These are phyloP conservation scores for Gadus macrocephalus DNA, from an alignment of 2,113 vertebrate genomes.

Conservation along the genomic window DNA sequence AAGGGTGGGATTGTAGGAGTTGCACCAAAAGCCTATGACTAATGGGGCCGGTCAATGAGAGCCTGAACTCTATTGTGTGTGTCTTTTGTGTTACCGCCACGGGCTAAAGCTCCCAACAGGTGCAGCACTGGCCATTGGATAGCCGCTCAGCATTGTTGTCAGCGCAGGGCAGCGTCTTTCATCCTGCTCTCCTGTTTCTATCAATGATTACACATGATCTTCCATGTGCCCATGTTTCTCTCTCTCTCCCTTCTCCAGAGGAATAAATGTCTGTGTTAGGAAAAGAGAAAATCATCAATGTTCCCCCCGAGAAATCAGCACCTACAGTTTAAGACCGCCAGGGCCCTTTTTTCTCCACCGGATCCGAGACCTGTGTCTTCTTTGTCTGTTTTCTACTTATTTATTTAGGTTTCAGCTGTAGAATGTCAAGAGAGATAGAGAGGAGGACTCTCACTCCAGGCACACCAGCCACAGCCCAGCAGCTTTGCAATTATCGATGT, in stretches of 20 bases:
- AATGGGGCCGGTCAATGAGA: conserved; percentile 77
- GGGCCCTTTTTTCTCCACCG: no score
- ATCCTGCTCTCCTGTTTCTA: conserved; percentile 40
- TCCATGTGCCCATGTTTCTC: background rate
- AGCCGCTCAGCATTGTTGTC: conserved; percentile 56
- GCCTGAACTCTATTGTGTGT: conserved; percentile 74
- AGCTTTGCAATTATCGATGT: no score
- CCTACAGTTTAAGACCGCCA: no score
- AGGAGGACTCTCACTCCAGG: no score
- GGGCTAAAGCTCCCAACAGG: conserved; percentile 75
- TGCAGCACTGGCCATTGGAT: conserved; percentile 68
- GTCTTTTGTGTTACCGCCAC: conserved; percentile 73
- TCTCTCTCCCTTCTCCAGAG: background rate
- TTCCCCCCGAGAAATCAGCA: no score
- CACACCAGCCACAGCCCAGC: no score
- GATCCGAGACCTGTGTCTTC: background rate
- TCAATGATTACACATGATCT: conserved; percentile 58
- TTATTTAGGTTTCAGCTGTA: background rate
- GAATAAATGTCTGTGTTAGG: no score
- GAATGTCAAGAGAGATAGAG: no score
- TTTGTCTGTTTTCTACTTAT: conserved; percentile 48
- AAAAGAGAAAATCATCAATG: no score
- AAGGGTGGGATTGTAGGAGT: conserved; percentile 69
- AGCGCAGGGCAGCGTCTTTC: conserved; percentile 60
- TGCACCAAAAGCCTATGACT: conserved; percentile 79